Evolutionary conservation across 2,888 invertebrate genomes (phyloP), one percentile per base, ranked within the genome.

Genomic region (Julus scandinavius): DNA sequence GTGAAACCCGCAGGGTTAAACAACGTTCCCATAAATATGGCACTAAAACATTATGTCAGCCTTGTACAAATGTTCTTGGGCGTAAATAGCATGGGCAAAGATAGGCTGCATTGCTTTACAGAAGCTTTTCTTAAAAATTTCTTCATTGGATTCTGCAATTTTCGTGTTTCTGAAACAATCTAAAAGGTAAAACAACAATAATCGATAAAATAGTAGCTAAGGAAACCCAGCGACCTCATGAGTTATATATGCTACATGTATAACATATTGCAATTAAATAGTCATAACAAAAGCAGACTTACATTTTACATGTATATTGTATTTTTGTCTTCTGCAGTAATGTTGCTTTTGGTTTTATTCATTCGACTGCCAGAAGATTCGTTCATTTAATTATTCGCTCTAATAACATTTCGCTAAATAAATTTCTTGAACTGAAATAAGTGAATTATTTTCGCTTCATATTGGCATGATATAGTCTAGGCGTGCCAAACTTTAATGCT

Each of bases 1-100:
- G 63, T 63, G 63, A 63, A 63, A 63, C 63, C 63, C 63, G 63
- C 63, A 63, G 63, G 63, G 63, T 63, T 63, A 63, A 63, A 63
- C 63, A 63, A 63, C 63, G 63, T 63, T 63, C n/a, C n/a, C 63
- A 63, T 63, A 63, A 63, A 63, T 63, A 63, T 63, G 63, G 63
- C 63, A 63, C 63, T 63, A 63, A n/a, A 63, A 63, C 63, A 63
- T n/a, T 17, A 63, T 63, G 63, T 63, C 63, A 63, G 63, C 63
- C 63, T 63, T 63, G 63, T 63, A 63, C 63, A 63, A 17, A 63
- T 63, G 13, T 63, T 63, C 63, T 17, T 63, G 17, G 63, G 63
- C 63, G 63, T 63, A 63, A 63, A 63, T 63, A 63, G 63, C 63
- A n/a, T 17, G 63, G 63, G 5, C 63, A 63, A 17, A n/a, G 63